Evolutionary conservation across 2,797 vertebrate species (phyloP).

Genomic region (Girardinus metallicus): DNA sequence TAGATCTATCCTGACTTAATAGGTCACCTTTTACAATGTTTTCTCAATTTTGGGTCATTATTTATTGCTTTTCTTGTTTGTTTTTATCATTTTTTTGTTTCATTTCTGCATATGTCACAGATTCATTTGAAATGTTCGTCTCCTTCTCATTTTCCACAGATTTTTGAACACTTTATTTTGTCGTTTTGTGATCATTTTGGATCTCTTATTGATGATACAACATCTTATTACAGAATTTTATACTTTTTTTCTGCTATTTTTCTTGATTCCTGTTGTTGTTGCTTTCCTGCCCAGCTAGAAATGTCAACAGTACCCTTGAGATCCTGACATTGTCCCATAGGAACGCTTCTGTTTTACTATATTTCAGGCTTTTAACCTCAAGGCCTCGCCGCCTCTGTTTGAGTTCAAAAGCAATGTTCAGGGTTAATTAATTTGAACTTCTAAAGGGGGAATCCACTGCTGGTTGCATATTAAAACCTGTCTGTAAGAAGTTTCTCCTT

Average conservation of each 20-base stretch:
- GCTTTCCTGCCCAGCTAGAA: neutral
- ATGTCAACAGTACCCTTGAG: neutral
- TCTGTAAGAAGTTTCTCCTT: neutral
- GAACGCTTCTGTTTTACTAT: neutral
- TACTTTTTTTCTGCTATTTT: neutral
- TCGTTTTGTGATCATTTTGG: neutral
- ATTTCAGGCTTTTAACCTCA: neutral
- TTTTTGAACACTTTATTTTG: neutral
- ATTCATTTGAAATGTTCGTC: neutral
- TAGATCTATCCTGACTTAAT: too few relatives aligned
- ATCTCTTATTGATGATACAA: neutral
- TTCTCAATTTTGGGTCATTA: neutral
- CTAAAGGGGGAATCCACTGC: neutral
- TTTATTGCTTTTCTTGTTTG: neutral
- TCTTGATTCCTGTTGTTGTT: neutral
- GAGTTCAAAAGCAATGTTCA: neutral
- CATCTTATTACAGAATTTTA: neutral
- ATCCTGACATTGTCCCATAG: neutral
- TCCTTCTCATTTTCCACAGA: too few relatives aligned
- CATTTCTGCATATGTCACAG: neutral
- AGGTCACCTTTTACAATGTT: neutral
- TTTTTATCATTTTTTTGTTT: neutral
- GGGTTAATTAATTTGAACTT: constrained; percentile 6
- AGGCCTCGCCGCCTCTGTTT: neutral
- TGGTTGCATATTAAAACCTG: constrained; percentile 7